Evolutionary conservation across 2,888 invertebrate genomes (phyloP).

Genomic region (Amblyjoppa proteus): DNA sequence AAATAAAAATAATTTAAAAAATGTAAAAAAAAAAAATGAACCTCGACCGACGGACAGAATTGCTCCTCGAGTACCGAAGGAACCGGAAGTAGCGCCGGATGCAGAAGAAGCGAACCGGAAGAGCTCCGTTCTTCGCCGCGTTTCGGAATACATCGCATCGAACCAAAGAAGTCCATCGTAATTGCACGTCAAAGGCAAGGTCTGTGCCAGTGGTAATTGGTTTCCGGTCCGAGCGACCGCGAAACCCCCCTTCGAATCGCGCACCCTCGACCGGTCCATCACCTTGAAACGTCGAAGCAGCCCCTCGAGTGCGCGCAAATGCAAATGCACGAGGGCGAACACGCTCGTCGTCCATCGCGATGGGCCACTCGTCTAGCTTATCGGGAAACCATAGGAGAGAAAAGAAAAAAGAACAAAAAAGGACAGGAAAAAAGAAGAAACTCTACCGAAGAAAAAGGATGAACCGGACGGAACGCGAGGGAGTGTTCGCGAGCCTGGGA

Average conservation of each 20-base stretch:
- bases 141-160: no score
- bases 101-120: not conserved
- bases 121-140: not conserved
- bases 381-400: not conserved
- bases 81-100: not conserved
- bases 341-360: not conserved
- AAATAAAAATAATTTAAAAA: no score
- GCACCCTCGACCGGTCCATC: constrained; percentile 19
- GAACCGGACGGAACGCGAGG: no score
- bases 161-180: constrained; percentile 28
- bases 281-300: constrained; percentile 23
- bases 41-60: not conserved
- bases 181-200: constrained; percentile 57
- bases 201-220: constrained; percentile 55
- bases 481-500: not conserved
- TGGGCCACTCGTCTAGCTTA: not conserved
- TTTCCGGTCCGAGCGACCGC: constrained; percentile 47
- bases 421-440: not conserved
- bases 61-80: not conserved
- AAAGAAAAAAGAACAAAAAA: not conserved
- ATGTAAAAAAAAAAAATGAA: not conserved
- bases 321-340: not conserved
- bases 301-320: constrained; percentile 7
- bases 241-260: not conserved
- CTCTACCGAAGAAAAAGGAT: not conserved